These are phyloP conservation scores for Paradoxurus hermaphroditus DNA, from an alignment of 2,113 vertebrate genomes.

Conservation along the genomic window DNA sequence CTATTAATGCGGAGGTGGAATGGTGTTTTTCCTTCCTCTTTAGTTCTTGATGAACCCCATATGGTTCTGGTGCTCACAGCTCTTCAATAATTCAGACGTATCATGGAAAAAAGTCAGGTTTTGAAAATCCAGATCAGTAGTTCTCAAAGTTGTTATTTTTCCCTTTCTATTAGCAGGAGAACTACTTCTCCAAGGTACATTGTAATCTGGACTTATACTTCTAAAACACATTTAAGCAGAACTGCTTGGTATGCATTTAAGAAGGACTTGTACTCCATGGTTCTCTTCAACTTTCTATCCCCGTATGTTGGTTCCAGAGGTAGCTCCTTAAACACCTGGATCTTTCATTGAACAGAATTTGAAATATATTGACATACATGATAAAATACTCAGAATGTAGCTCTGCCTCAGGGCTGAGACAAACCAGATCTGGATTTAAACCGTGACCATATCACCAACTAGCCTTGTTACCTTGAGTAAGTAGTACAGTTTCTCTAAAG, in stretches of 20 bases:
- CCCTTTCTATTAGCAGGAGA: not conserved
- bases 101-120: slow-evolving; percentile 38
- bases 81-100: slow-evolving; percentile 65
- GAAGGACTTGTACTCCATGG: not conserved
- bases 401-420: not conserved
- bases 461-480: not conserved
- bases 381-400: not conserved
- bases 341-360: not conserved
- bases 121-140: slow-evolving; percentile 7
- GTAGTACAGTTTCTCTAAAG: not conserved
- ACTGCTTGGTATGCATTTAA: not conserved
- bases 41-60: slow-evolving; percentile 61
- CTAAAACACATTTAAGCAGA: not conserved
- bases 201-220: not conserved
- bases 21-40: slow-evolving; percentile 51
- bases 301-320: not conserved
- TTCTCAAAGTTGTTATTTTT: not conserved
- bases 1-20: slow-evolving; percentile 53
- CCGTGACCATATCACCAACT: too few relatives aligned
- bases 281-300: not conserved
- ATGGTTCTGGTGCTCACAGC: slow-evolving; percentile 45
- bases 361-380: not conserved
- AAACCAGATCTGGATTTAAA: not conserved
- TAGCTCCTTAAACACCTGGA: not conserved
- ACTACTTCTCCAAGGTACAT: slow-evolving; percentile 22